Base-by-base conservation (phyloP, 1,140 invertebrate genomes). In the Zelostemma sp. region DNA sequence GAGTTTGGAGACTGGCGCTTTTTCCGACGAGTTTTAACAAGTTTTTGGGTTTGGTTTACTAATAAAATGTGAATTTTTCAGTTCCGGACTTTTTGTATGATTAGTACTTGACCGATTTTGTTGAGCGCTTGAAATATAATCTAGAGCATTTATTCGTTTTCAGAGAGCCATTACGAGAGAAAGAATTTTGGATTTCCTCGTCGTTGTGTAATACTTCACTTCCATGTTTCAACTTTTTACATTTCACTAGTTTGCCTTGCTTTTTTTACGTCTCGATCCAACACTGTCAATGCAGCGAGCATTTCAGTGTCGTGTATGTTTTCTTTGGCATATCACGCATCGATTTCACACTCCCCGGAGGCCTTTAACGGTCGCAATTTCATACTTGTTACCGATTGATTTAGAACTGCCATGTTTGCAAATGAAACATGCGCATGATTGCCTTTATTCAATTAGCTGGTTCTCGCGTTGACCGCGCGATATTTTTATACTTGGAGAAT, bases 351-450 rank as follows among this genome's bases (percentile, higher is more conserved):
- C 41, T 43, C 41, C 41, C 15, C 6, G 1, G 12, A 43, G 17
- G 16, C 41, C 41, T 16, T 43, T 43, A 16, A 6, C 14, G 41
- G 5, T 18, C 41, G 17, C 41, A 43, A 12, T 43, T 43, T 43
- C 17, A 18, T 43, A 16, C 41, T 17, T 17, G 3, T 4, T 43
- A 17, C 14, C 14, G 17, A 18, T 43, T 16, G 41, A 43, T 43
- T 43, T 14, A 43, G 15, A 18, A 43, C 41, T 2, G n/a, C 33
- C 33, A n/a, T n/a, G 41, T 43, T 43, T 43, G 41, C 41, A 16
- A 43, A 43, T 16, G 17, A 2, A 43, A 43, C 41, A 43, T 43
- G 2, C 5, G 41, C 41, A 43, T 43, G 41, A 43, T 43, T 43
- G 41, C 41, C 41, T 43, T 11, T 43, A 43, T 43, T 14, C 17